Conservation (phyloP, 1,140 invertebrate species). For the Formica selysi region DNA sequence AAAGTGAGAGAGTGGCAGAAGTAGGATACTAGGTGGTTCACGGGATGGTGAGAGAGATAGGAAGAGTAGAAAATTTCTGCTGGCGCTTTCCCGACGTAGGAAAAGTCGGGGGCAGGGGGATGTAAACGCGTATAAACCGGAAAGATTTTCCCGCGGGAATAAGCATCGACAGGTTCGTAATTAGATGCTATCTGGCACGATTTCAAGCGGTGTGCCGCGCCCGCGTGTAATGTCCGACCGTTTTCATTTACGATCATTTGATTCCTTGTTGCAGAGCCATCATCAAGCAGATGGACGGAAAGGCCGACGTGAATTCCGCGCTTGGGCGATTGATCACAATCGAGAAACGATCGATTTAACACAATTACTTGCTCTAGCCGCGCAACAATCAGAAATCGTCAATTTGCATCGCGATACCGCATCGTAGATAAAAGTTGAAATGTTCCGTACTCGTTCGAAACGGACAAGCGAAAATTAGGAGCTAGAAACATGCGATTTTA, state of each 20-base stretch:
- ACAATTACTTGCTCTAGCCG: slow-evolving; percentile 36
- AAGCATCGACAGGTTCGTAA: slow-evolving; percentile 70
- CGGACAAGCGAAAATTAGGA: not conserved
- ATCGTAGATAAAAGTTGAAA: not conserved
- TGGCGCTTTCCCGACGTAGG: slow-evolving; percentile 57
- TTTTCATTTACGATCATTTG: slow-evolving; percentile 62
- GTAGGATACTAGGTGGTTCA: slow-evolving; percentile 25
- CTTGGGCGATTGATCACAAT: slow-evolving; percentile 28
- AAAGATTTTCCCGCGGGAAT: slow-evolving; percentile 60
- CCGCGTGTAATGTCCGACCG: slow-evolving; percentile 4
- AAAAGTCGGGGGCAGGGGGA: no score
- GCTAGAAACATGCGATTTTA: not conserved
- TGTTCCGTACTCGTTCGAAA: not conserved
- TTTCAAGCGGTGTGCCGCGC: slow-evolving; percentile 28
- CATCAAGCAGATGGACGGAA: not conserved
- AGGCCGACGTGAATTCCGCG: slow-evolving; percentile 41
- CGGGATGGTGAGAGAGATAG: not conserved
- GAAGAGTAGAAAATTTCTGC: slow-evolving; percentile 60
- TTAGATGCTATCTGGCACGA: slow-evolving; percentile 70
- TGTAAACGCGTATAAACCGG: slow-evolving; percentile 31
- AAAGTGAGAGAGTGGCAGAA: not conserved
- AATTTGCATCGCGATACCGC: slow-evolving; percentile 4
- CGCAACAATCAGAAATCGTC: not conserved
- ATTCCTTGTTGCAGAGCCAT: slow-evolving; percentile 15
- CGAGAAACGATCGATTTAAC: slow-evolving; percentile 50